Conservation (phyloP, 2,113 vertebrate species). For the Brachyhypopomus gauderio region DNA sequence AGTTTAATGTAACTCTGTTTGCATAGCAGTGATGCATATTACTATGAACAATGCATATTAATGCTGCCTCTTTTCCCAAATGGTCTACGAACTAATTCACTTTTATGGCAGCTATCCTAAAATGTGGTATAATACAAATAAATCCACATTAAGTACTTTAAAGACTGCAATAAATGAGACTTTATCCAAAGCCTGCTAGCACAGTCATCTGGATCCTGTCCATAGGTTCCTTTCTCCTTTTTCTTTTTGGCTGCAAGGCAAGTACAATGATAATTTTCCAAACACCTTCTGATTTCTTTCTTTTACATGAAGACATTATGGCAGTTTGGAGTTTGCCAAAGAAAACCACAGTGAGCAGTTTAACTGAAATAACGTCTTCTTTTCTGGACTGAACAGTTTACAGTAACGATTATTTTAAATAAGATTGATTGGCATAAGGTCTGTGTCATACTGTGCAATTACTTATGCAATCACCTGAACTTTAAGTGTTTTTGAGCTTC, state of each 20-base stretch:
- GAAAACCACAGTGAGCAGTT: background rate
- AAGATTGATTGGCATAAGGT: background rate
- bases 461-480: background rate
- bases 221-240: background rate
- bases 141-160: no score
- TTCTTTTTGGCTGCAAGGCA: background rate
- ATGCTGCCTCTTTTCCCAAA: no score
- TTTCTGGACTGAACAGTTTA: background rate
- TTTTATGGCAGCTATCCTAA: no score
- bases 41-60: no score
- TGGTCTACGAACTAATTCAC: no score
- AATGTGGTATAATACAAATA: no score
- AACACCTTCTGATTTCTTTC: background rate
- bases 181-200: no score
- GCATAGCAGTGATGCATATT: no score
- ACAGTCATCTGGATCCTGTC: background rate
- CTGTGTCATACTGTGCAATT: background rate
- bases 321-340: background rate
- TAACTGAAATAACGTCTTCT: background rate
- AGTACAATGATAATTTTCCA: no score
- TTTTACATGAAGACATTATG: background rate
- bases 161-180: no score
- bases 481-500: slow-evolving; percentile 16
- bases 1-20: no score
- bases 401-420: slow-evolving; percentile 6